Conservation (phyloP, 1,140 invertebrate genomes). For the Epicauta chinensis region DNA sequence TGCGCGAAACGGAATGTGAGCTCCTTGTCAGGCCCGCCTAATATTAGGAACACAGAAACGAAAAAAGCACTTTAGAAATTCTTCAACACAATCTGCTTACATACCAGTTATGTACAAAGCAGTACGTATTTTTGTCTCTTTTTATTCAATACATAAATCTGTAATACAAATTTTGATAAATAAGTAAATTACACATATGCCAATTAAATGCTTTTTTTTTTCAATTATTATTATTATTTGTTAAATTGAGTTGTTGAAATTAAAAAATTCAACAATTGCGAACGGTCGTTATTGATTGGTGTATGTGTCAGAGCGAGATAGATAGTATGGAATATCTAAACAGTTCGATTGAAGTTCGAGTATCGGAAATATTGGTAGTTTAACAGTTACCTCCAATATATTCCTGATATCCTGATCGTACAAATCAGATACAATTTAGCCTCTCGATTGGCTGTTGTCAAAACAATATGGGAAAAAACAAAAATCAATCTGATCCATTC, state of each 20-base stretch:
- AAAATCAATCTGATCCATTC: neutral
- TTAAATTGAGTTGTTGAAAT: too few relatives aligned
- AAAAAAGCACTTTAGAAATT: slow-evolving; percentile 7
- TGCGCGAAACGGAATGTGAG: slow-evolving; percentile 23
- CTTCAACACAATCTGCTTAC: too few relatives aligned
- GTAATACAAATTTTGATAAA: too few relatives aligned
- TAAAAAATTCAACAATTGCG: too few relatives aligned
- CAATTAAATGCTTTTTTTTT: too few relatives aligned
- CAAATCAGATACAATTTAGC: slow-evolving; percentile 23
- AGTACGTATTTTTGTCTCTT: too few relatives aligned
- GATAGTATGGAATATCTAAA: too few relatives aligned
- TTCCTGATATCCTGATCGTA: slow-evolving; percentile 17
- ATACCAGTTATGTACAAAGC: too few relatives aligned
- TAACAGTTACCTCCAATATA: slow-evolving; percentile 20
- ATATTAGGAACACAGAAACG: slow-evolving; percentile 19
- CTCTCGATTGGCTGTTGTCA: slow-evolving; percentile 18
- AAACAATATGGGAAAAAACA: neutral
- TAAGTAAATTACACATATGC: too few relatives aligned
- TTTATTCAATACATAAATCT: too few relatives aligned
- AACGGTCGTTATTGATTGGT: too few relatives aligned
- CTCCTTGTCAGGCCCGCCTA: slow-evolving; percentile 20
- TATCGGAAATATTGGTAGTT: slow-evolving; percentile 23
- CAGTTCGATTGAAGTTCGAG: neutral
- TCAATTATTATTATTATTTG: too few relatives aligned
- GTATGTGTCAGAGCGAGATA: slow-evolving; percentile 1